Percentiles rank a stretch among this genome's conserved stretches.
Evolutionary conservation across 2,113 vertebrate species (phyloP).

Genomic region (Cryptomyrus ogoouensis): DNA sequence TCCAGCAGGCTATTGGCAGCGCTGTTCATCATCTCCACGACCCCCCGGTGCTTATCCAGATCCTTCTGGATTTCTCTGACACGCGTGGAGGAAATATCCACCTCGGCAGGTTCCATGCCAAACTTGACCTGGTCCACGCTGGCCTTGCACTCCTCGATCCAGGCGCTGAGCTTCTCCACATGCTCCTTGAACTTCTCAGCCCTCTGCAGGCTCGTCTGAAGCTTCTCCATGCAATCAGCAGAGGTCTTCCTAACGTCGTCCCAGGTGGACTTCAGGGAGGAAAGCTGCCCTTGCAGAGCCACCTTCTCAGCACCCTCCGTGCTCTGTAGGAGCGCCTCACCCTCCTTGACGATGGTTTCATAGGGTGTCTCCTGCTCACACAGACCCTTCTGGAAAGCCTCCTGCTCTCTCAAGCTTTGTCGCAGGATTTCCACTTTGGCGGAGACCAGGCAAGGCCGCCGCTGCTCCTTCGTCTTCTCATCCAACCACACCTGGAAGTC

Average conservation of each 20-base stretch:
- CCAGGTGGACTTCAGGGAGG: constrained; percentile 73
- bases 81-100: constrained; percentile 69
- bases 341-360: constrained; percentile 72
- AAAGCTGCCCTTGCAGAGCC: constrained; percentile 77
- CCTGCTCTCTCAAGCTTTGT: constrained; percentile 70
- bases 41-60: constrained; percentile 80
- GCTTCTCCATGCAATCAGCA: constrained; percentile 65
- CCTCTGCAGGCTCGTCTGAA: constrained; percentile 72
- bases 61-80: constrained; percentile 83
- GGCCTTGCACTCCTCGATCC: constrained; percentile 77
- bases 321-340: constrained; percentile 79
- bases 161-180: constrained; percentile 68
- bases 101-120: constrained; percentile 60
- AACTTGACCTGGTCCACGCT: constrained; percentile 61
- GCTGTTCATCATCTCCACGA: constrained; percentile 74
- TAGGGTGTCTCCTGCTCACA: constrained; percentile 64
- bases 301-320: constrained; percentile 81
- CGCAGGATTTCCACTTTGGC: constrained; percentile 70
- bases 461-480: constrained; percentile 71
- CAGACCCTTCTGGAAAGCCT: constrained; percentile 62
- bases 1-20: constrained; percentile 73
- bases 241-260: constrained; percentile 75
- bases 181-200: constrained; percentile 76
- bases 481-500: constrained; percentile 84
- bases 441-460: constrained; percentile 60